Evolutionary conservation across 2,797 vertebrate genomes (phyloP).

Genomic region (Danio albolineatus): DNA sequence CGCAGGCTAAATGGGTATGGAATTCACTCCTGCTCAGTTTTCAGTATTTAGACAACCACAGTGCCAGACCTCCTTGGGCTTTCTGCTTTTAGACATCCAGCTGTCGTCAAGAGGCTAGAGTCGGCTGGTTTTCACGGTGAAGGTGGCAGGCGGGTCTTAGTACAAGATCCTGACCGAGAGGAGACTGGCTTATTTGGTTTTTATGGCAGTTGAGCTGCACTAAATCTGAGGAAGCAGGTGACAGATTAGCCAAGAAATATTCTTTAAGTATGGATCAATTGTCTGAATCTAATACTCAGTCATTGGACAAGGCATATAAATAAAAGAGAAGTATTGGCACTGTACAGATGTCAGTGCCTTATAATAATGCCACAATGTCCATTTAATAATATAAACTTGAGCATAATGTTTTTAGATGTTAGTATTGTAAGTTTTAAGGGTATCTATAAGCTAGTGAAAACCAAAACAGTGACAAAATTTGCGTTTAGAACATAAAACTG

Average conservation of each 20-base stretch:
- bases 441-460: no score
- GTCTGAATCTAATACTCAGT: not conserved
- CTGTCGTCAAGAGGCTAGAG: constrained; percentile 68
- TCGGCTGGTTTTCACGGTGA: constrained; percentile 44
- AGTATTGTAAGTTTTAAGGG: no score
- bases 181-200: constrained; percentile 39
- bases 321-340: not conserved
- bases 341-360: not conserved
- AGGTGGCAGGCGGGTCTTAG: constrained; percentile 59
- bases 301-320: not conserved
- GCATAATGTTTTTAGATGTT: no score
- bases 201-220: constrained; percentile 45
- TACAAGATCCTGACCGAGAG: constrained; percentile 32
- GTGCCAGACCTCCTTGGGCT: constrained; percentile 59
- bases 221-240: constrained; percentile 27
- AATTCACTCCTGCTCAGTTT: constrained; percentile 71
- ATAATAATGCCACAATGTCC: not conserved
- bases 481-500: no score
- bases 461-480: no score
- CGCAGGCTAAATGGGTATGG: constrained; percentile 36
- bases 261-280: not conserved
- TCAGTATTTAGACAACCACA: constrained; percentile 65
- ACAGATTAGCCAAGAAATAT: constrained; percentile 24
- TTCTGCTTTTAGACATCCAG: constrained; percentile 78
- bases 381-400: not conserved